Evolutionary conservation across 2,888 invertebrate species (phyloP).

Genomic region (Lasioglossum calceatum): DNA sequence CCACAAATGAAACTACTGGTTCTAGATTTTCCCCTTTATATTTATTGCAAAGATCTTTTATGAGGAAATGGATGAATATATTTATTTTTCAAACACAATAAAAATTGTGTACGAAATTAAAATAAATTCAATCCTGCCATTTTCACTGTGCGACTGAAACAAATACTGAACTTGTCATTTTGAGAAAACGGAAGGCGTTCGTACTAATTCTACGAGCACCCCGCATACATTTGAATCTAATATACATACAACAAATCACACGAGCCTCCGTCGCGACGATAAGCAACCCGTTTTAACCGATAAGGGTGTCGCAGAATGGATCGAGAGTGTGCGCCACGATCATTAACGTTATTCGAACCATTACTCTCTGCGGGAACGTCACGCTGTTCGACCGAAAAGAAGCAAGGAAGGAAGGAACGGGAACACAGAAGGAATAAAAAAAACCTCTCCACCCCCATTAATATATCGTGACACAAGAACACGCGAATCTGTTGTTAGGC

Average conservation of each 20-base stretch:
- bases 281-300: conserved; percentile 14
- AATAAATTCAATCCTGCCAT: neutral
- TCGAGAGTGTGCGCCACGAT: conserved; percentile 11
- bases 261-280: neutral
- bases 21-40: neutral
- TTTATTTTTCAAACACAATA: neutral
- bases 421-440: neutral
- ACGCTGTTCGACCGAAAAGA: conserved; percentile 1
- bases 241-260: neutral
- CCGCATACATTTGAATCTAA: neutral
- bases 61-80: neutral
- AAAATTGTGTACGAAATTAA: neutral
- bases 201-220: neutral
- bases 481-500: conserved; percentile 52
- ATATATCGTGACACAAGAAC: conserved; percentile 12
- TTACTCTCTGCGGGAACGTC: conserved; percentile 7
- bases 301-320: conserved; percentile 22
- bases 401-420: neutral
- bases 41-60: neutral
- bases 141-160: neutral
- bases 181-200: neutral
- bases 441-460: conserved; percentile 13
- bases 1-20: neutral
- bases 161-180: neutral
- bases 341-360: conserved; percentile 24